Base-by-base conservation (phyloP, 2,113 vertebrate genomes). In the Mungos mungo region DNA sequence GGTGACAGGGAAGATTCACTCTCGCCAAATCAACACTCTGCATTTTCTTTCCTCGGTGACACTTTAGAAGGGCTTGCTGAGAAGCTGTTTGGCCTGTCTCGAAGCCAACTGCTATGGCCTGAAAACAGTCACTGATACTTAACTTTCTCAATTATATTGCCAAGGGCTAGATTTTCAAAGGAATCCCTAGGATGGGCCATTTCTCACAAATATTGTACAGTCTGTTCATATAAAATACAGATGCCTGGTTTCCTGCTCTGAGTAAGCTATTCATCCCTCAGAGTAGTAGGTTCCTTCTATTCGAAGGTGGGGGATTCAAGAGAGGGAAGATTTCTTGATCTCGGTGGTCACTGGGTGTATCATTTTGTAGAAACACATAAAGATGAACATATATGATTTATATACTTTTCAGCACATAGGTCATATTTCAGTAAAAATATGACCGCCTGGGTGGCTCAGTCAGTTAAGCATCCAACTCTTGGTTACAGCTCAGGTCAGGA, bases 131-230 rank as follows among this genome's bases (percentile, higher is more conserved):
- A 93, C 31, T 41, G 35, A 57, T 23, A 87, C 16, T 45, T 76
- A 52, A 45, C 11, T 52, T 69, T 65, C 69, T 93, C 65, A 65
- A 57, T 35, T 87, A 91, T 2, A 92, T 3, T 69, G 27, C 23
- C 54, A 96, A 65, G 14, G 57, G n/a, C 33, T 92, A 54, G n/a
- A 76, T 87, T 94, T 96, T 90, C 63, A 90, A 96, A 81, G 23
- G 72, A 27, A 68, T 81, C 14, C 72, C 68, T 33, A 3, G 33
- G 25, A 38, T 83, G 18, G 41, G 27, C 57, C 88, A 19, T 6
- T 66, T 96, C 88, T 82, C 52, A 71, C 27, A 45, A 82, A 84
- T 60, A 41, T 3, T 65, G 16, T 72, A 76, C 3, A 93, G 3
- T 35, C 0, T 2, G 54, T 45, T 84, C 31, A 85, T 90, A 72